Evolutionary conservation across 2,797 vertebrate genomes (phyloP).

Genomic region (Crocodylus rhombifer): DNA sequence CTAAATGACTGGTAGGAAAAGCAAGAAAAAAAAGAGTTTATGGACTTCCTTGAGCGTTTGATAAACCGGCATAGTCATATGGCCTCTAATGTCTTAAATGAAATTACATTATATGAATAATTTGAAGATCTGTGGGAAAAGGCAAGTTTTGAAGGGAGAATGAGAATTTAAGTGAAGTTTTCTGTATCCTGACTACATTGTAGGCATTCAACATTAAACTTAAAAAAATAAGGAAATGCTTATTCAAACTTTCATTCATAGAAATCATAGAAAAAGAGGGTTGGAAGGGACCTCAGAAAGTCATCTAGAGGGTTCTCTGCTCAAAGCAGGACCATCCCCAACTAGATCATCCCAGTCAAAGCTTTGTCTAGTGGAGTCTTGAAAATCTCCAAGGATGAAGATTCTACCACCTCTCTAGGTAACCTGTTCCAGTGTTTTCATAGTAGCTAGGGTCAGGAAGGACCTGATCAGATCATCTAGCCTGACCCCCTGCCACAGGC

Average conservation of each 20-base stretch:
- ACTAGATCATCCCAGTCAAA: no score
- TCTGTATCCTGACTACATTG: background rate
- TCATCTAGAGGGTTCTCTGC: no score
- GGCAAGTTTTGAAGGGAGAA: background rate
- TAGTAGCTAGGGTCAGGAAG: no score
- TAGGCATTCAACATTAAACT: background rate
- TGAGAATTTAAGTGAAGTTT: background rate
- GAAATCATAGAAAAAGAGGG: no score
- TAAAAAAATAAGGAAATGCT: background rate
- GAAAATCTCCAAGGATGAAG: no score
- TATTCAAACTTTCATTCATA: background rate
- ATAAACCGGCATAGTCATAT: background rate
- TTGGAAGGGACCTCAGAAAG: no score
- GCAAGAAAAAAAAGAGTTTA: background rate
- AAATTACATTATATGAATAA: background rate
- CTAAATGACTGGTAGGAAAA: background rate
- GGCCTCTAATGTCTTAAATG: background rate
- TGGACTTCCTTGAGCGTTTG: background rate
- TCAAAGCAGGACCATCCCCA: no score
- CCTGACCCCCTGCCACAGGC: no score
- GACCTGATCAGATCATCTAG: no score
- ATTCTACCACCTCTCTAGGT: no score
- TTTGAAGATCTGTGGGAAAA: background rate
- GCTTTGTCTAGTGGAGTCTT: no score
- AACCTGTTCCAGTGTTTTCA: no score